phyloP scores from a whole-genome alignment of 1,140 invertebrate genomes.

The Scaptomyza graminum region DNA sequence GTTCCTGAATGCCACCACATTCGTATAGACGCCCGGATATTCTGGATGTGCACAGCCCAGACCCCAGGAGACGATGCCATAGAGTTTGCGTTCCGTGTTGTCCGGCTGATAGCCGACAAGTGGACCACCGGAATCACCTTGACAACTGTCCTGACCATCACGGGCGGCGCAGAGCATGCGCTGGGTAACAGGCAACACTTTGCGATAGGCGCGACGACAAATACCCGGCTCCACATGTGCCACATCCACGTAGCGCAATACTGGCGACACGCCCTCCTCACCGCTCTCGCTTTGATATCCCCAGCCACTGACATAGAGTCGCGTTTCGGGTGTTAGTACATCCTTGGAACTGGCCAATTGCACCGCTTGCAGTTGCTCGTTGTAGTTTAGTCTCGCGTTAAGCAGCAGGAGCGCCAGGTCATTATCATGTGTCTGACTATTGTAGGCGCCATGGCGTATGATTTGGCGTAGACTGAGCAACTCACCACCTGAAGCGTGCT shows the following conservation, averaged over 20 bases:
- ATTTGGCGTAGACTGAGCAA: slow-evolving; percentile 62
- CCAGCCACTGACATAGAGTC: slow-evolving; percentile 72
- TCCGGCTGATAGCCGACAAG: slow-evolving; percentile 59
- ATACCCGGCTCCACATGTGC: slow-evolving; percentile 38
- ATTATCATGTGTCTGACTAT: slow-evolving; percentile 62
- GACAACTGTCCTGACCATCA: slow-evolving; percentile 70
- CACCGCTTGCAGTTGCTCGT: slow-evolving; percentile 55
- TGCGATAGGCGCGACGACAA: slow-evolving; percentile 57
- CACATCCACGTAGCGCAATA: slow-evolving; percentile 66
- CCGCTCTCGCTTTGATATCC: slow-evolving; percentile 63
- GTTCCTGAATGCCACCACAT: slow-evolving; percentile 65
- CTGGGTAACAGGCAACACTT: slow-evolving; percentile 65
- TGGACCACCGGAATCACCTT: slow-evolving; percentile 77
- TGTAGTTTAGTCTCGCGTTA: slow-evolving; percentile 59
- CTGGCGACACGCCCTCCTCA: slow-evolving; percentile 43
- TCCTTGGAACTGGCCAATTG: slow-evolving; percentile 44
- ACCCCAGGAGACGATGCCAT: slow-evolving; percentile 84
- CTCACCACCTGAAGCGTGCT: slow-evolving; percentile 62
- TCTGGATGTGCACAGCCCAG: slow-evolving; percentile 85
- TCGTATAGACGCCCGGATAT: slow-evolving; percentile 85
- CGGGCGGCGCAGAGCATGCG: slow-evolving; percentile 73
- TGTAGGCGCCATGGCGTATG: slow-evolving; percentile 68
- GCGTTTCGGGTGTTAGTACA: slow-evolving; percentile 27
- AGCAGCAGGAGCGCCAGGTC: slow-evolving; percentile 75
- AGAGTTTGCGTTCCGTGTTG: slow-evolving; percentile 74